These are phyloP conservation scores for Sylvicola cinctus DNA, from an alignment of 2,888 invertebrate species.

Conservation along the genomic window DNA sequence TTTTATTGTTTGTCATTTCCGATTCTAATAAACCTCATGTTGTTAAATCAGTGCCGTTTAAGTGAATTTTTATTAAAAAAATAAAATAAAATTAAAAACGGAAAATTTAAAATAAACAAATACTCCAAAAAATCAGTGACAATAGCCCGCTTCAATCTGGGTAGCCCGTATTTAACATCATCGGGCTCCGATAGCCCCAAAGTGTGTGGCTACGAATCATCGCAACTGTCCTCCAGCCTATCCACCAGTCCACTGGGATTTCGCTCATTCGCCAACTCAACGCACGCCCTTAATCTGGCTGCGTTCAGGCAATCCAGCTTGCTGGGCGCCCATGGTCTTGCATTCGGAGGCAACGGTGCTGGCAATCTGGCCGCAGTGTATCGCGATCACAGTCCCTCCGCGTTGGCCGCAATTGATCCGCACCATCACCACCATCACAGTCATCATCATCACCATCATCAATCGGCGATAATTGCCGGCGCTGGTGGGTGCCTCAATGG, in stretches of 20 bases:
- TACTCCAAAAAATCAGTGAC: too few species aligned
- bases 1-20: too few species aligned
- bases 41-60: background rate
- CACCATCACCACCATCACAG: background rate
- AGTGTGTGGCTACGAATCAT: constrained; percentile 7
- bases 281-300: constrained; percentile 20
- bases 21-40: background rate
- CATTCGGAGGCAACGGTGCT: constrained; percentile 11
- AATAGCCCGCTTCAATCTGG: constrained; percentile 22
- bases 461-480: too few species aligned
- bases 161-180: constrained; percentile 24
- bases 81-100: background rate
- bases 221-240: constrained; percentile 7
- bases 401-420: background rate
- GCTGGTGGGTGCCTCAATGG: constrained; percentile 2
- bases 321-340: constrained; percentile 13
- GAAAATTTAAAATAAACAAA: constrained; percentile 3
- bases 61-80: background rate
- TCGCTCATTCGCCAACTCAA: constrained; percentile 18
- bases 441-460: background rate
- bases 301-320: constrained; percentile 13
- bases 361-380: constrained; percentile 8
- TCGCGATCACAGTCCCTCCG: constrained; percentile 5
- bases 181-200: constrained; percentile 22
- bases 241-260: constrained; percentile 4